phyloP scores from a whole-genome alignment of 2,113 vertebrate species.

The Mirza zaza region DNA sequence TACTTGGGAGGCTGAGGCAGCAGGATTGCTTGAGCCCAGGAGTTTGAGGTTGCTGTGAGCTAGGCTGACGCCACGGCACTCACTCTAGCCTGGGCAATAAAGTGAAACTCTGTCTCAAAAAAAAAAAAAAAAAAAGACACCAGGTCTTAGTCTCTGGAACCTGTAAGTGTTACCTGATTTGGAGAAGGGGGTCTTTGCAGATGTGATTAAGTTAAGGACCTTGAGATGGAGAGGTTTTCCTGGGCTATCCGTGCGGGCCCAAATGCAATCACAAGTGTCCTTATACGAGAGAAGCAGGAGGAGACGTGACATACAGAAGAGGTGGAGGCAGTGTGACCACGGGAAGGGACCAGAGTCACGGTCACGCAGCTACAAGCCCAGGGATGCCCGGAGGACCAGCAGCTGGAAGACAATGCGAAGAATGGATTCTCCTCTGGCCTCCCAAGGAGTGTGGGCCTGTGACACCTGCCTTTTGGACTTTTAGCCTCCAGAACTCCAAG shows the following conservation, averaged over 20 bases:
- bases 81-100: too few species aligned
- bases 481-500: not conserved
- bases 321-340: fast-evolving
- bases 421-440: not conserved
- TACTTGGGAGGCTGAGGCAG: too few species aligned
- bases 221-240: not conserved
- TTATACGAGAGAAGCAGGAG: not conserved
- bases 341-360: not conserved
- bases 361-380: not conserved
- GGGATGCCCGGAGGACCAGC: too few species aligned
- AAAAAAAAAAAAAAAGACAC: too few species aligned
- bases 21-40: too few species aligned
- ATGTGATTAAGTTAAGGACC: not conserved
- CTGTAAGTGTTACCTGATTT: not conserved
- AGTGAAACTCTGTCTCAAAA: too few species aligned
- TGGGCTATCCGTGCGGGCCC: not conserved
- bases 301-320: not conserved
- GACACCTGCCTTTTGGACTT: conserved; percentile 1
- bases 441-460: not conserved
- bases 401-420: not conserved
- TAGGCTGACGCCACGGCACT: too few species aligned
- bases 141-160: not conserved
- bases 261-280: not conserved
- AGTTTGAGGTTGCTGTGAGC: too few species aligned
- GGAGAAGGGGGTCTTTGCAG: not conserved